Evolutionary conservation across 2,113 vertebrate species (phyloP), one percentile per base, ranked within the genome.

Genomic region (Charadrius vociferus): DNA sequence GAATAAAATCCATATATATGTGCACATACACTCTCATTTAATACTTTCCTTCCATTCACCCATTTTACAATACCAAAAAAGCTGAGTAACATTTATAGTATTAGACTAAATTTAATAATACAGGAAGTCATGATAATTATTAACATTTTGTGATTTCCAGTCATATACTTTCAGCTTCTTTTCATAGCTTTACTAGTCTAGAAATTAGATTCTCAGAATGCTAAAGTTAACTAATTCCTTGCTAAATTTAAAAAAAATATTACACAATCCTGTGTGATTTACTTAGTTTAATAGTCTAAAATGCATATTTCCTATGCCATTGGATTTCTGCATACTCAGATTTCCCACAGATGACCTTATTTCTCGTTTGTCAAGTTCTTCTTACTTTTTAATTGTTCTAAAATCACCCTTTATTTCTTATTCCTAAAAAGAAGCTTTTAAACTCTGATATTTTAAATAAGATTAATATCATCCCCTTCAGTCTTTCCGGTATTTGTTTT

Each of bases 391-490:
- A 88, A 88, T 91, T 83, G 63, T 63, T 95, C 61, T 72, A 63
- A 39, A 67, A 63, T 74, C 5, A 1, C 58, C 39, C 22, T 70
- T 88, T 17, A 70, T 88, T 94, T 82, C 75, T 86, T 71, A 49
- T 67, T 90, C 74, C 56, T 93, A 88, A 96, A 85, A 90, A 68
- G 43, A 78, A 91, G 61, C 49, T 70, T 95, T 90, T 75, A 4
- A 89, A 82, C 62, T 84, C 50, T 75, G 61, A 45, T 92, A 84
- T 93, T 90, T 96, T 82, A 62, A 88, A 65, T 63, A 71, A 91
- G 80, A 90, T 95, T 97, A 88, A 45, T 90, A 96, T 96, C 84
- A 90, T 82, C 39, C 68, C 37, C 63, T 88, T 89, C 68, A 62
- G 79, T 53, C 63, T 80, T 88, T 77, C 45, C 0, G 0, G 52